phyloP scores from a whole-genome alignment of 1,140 invertebrate species.

The Sycobia sp. region DNA sequence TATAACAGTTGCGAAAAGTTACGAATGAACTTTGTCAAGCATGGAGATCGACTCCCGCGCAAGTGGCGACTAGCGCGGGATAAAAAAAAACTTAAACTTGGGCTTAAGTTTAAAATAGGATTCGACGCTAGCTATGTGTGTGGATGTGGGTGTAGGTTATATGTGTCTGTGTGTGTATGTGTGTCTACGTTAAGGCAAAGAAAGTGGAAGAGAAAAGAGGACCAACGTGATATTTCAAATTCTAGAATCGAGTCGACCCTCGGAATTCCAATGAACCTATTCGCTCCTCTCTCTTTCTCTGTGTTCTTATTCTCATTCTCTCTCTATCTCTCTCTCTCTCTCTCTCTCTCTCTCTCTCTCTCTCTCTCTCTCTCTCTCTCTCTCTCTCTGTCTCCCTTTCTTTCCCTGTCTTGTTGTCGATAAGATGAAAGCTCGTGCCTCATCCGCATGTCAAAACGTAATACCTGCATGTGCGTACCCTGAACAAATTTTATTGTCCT shows the following conservation, averaged over 20 bases:
- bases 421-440: too few relatives aligned
- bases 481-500: too few relatives aligned
- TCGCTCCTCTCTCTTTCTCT: too few relatives aligned
- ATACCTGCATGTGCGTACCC: too few relatives aligned
- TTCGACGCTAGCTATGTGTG: background rate
- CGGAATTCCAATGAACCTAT: constrained; percentile 23
- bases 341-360: too few relatives aligned
- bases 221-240: constrained; percentile 20
- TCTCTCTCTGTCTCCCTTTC: too few relatives aligned
- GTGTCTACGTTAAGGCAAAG: too few relatives aligned
- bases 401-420: background rate
- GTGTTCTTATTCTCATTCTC: too few relatives aligned
- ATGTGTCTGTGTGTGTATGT: too few relatives aligned
- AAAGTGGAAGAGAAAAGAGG: background rate
- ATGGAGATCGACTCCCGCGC: constrained; percentile 8
- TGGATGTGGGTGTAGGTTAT: too few relatives aligned
- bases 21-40: constrained; percentile 1
- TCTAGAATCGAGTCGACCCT: constrained; percentile 4
- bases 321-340: too few relatives aligned
- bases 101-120: background rate
- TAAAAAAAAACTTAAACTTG: constrained; percentile 2
- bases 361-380: background rate
- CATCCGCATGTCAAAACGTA: too few relatives aligned
- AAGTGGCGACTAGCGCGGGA: background rate
- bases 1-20: background rate